Evolutionary conservation across 1,140 invertebrate genomes (phyloP).

Genomic region (Oryctes rhinoceros): DNA sequence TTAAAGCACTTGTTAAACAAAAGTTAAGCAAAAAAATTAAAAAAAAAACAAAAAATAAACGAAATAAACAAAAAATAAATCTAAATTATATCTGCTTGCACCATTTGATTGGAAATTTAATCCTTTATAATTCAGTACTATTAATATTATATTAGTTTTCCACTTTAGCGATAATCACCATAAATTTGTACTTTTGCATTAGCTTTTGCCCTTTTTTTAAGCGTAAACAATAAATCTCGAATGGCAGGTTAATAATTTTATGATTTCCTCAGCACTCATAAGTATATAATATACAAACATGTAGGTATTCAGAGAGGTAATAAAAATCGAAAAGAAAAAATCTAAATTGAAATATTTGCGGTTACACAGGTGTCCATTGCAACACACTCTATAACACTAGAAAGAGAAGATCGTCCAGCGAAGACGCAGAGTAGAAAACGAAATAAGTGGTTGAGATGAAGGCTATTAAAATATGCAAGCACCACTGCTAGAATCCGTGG

Average conservation of each 20-base stretch:
- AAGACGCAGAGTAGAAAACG: background rate
- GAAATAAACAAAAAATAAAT: too few species aligned
- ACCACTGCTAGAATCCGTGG: background rate
- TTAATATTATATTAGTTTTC: too few species aligned
- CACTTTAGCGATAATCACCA: background rate
- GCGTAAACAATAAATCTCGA: background rate
- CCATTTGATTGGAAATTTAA: too few species aligned
- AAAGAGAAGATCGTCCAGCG: background rate
- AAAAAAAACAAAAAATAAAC: too few species aligned
- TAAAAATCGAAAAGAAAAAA: constrained; percentile 14
- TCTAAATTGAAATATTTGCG: constrained; percentile 22
- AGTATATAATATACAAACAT: background rate
- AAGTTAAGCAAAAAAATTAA: too few species aligned
- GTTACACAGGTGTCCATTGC: constrained; percentile 35
- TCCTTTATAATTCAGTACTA: too few species aligned
- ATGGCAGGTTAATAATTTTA: constrained; percentile 14
- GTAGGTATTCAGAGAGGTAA: background rate
- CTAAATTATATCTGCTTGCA: too few species aligned
- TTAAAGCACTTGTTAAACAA: too few species aligned
- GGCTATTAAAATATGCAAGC: constrained; percentile 39
- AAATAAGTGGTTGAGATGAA: constrained; percentile 5
- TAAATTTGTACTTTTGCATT: background rate
- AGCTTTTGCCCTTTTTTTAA: background rate
- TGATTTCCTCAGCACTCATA: background rate
- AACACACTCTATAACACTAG: background rate